Conservation (phyloP, 2,888 invertebrate species). For the Icerya purchasi region DNA sequence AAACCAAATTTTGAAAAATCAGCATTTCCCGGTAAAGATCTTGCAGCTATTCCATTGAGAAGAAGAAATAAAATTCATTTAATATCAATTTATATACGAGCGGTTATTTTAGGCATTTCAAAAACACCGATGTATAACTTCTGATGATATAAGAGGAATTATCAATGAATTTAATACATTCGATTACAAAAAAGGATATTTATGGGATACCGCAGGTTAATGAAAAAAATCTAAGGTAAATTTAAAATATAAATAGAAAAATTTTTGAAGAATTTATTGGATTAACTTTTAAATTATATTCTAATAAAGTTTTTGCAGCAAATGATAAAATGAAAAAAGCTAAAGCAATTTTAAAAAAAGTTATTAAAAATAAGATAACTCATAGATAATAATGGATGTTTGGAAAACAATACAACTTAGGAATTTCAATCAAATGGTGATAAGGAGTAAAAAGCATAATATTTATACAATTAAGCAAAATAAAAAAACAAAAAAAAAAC, state of each 20-base stretch:
- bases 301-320: not conserved
- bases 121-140: no score
- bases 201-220: not conserved
- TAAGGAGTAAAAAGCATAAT: not conserved
- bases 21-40: slow-evolving; percentile 4
- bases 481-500: no score
- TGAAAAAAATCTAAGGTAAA: no score
- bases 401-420: not conserved
- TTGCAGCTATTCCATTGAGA: slow-evolving; percentile 1
- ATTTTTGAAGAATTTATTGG: slow-evolving; percentile 1
- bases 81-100: no score
- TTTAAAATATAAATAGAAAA: not conserved
- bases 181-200: not conserved
- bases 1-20: slow-evolving; percentile 19
- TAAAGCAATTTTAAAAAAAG: no score
- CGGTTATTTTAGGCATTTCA: no score
- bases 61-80: slow-evolving; percentile 1
- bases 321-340: slow-evolving; percentile 1
- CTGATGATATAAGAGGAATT: not conserved
- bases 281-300: not conserved
- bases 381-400: slow-evolving; percentile 1
- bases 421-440: not conserved
- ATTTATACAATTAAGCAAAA: no score
- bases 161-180: not conserved
- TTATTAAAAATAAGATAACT: slow-evolving; percentile 1